Conservation (phyloP, 1,140 invertebrate species). For the Drosophila oshimai region DNA sequence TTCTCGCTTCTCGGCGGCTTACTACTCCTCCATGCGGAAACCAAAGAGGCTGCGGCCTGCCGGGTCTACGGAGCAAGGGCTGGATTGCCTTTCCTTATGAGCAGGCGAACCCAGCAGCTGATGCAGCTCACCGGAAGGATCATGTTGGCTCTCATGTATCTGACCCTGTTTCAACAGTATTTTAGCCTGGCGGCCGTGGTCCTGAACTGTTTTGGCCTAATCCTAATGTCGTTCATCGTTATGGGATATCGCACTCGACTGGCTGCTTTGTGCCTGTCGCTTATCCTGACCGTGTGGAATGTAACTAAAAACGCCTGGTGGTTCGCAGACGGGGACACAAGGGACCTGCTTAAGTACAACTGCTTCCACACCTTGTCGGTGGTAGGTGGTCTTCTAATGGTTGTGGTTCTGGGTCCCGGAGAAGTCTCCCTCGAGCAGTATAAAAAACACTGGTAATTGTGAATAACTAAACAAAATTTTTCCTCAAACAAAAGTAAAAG, state of each 20-base stretch:
- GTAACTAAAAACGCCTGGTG: conserved; percentile 22
- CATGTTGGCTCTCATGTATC: conserved; percentile 30
- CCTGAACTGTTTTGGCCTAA: conserved; percentile 10
- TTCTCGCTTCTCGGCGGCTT: conserved; percentile 33
- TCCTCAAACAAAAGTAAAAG: too few relatives aligned
- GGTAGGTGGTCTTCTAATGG: conserved; percentile 34
- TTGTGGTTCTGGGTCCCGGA: conserved; percentile 41
- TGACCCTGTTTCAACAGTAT: conserved; percentile 25
- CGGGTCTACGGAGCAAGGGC: neutral
- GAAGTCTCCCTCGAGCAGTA: conserved; percentile 38
- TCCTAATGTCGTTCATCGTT: conserved; percentile 36
- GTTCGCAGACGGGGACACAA: neutral
- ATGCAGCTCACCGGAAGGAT: conserved; percentile 33
- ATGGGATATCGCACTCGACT: conserved; percentile 34
- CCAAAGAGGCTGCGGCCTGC: neutral
- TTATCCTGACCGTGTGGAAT: conserved; percentile 30
- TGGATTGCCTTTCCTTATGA: conserved; percentile 6
- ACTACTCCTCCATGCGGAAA: conserved; percentile 29
- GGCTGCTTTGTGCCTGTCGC: conserved; percentile 18
- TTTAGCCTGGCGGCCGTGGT: neutral
- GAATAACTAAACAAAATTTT: too few relatives aligned
- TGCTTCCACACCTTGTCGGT: conserved; percentile 39
- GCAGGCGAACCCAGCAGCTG: conserved; percentile 16
- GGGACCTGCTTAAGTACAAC: conserved; percentile 23
- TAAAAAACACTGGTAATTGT: conserved; percentile 36